Evolutionary conservation across 1,140 invertebrate species (phyloP).

Genomic region (Marisa cornuarietis): DNA sequence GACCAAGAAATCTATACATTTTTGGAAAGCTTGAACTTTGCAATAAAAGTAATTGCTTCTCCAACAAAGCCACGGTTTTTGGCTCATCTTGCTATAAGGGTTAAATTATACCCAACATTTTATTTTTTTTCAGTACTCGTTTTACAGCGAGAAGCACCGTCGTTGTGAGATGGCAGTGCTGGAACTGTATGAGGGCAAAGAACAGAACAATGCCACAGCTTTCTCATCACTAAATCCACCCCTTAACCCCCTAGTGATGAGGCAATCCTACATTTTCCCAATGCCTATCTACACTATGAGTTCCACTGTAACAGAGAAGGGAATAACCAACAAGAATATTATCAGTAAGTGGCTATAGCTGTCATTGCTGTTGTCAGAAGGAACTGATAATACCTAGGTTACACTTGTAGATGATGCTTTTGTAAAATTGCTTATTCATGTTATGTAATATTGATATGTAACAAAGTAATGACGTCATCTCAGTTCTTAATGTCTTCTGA

Average conservation of each 20-base stretch:
- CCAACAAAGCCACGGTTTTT: too few relatives aligned
- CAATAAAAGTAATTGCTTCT: too few relatives aligned
- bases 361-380: background rate
- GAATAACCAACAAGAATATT: conserved; percentile 94
- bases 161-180: conserved; percentile 90
- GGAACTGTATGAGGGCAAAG: conserved; percentile 94
- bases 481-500: conserved; percentile 10
- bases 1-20: too few relatives aligned
- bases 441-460: conserved; percentile 40
- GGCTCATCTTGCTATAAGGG: too few relatives aligned
- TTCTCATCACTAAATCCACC: conserved; percentile 81
- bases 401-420: background rate
- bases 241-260: conserved; percentile 79
- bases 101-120: too few relatives aligned
- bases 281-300: conserved; percentile 79
- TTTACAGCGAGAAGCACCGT: conserved; percentile 92
- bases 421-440: background rate
- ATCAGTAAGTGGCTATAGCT: conserved; percentile 72
- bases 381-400: background rate
- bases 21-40: too few relatives aligned
- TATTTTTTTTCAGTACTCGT: conserved; percentile 82
- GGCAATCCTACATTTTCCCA: conserved; percentile 91
- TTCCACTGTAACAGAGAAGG: conserved; percentile 74
- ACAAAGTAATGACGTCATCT: background rate
- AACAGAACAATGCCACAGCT: conserved; percentile 83